phyloP scores from a whole-genome alignment of 2,113 vertebrate species.

The Beaufortia kweichowensis region DNA sequence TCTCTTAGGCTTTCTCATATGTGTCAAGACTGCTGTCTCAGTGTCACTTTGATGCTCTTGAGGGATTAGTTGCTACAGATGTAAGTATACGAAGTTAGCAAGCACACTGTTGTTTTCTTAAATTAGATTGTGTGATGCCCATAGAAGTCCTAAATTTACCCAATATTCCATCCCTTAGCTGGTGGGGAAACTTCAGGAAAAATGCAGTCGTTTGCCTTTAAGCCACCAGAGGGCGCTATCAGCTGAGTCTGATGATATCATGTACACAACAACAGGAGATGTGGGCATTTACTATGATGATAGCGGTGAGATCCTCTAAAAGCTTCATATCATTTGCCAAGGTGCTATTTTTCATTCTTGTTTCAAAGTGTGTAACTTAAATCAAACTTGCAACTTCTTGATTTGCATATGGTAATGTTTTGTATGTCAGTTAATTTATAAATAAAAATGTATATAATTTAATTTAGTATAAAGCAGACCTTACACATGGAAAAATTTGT shows the following conservation, averaged over 20 bases:
- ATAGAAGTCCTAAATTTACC: background rate
- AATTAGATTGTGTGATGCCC: background rate
- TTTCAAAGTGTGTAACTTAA: background rate
- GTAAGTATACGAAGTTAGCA: conserved; percentile 69
- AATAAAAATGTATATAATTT: background rate
- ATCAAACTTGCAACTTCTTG: background rate
- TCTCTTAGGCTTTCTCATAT: conserved; percentile 83
- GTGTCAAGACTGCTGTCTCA: conserved; percentile 89
- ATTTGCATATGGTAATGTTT: background rate
- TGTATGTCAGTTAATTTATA: background rate
- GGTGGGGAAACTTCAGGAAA: conserved; percentile 82
- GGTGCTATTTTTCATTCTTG: background rate
- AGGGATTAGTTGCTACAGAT: conserved; percentile 88
- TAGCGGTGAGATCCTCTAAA: conserved; percentile 75
- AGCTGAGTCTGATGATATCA: conserved; percentile 84
- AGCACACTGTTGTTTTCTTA: background rate
- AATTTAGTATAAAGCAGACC: background rate
- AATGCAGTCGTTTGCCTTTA: conserved; percentile 78
- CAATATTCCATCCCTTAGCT: conserved; percentile 68
- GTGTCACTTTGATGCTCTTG: conserved; percentile 84
- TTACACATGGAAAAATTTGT: background rate
- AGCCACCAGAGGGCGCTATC: conserved; percentile 82
- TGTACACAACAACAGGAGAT: conserved; percentile 81
- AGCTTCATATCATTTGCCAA: background rate
- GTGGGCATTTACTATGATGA: conserved; percentile 90